Evolutionary conservation across 2,888 invertebrate genomes (phyloP), one percentile per base, ranked within the genome.

Genomic region (Micropterix aruncella): DNA sequence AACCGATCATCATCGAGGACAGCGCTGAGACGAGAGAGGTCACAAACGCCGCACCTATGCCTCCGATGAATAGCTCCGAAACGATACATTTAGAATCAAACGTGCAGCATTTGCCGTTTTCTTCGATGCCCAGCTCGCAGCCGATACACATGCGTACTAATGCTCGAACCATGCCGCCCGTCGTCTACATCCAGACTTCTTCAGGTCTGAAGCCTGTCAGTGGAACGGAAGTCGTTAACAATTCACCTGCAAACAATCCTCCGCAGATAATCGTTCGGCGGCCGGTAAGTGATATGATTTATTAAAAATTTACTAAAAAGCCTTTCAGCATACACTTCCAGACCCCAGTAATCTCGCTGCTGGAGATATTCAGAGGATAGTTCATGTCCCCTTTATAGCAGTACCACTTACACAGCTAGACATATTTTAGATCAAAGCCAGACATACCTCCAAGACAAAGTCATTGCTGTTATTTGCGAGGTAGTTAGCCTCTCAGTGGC

Each of bases 171-270:
- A 61, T 75, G 50, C 63, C 76, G n/a, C 76, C 75, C 52, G 64
- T 77, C 50, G 74, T 77, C 37, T 77, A 77, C 53, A 74, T 77
- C 45, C 76, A 77, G 57, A 71, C 73, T 17, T 70, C 73, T 1
- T 63, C 67, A 14, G 72, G 72, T 18, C 53, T 73, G 51, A 70
- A 70, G 51, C 65, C 69, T 3, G 66, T 70, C 39, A 60, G 66
- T 2, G 68, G 66, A 48, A 63, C 67, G 2, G 70, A 71, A 37
- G 65, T 70, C 36, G 68, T 68, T 50, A 67, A 62, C 48, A 69
- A 69, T 57, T 66, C 66, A 49, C 68, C 66, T 54, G 65, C 67
- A 16, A 69, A 66, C 57, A 70, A 68, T 51, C 69, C 70, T 51
- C 68, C 68, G 49, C 70, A 70, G 56, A 70, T 70, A 49, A 68